Base-by-base conservation (phyloP, 2,888 invertebrate species). In the Cheilosia pagana region DNA sequence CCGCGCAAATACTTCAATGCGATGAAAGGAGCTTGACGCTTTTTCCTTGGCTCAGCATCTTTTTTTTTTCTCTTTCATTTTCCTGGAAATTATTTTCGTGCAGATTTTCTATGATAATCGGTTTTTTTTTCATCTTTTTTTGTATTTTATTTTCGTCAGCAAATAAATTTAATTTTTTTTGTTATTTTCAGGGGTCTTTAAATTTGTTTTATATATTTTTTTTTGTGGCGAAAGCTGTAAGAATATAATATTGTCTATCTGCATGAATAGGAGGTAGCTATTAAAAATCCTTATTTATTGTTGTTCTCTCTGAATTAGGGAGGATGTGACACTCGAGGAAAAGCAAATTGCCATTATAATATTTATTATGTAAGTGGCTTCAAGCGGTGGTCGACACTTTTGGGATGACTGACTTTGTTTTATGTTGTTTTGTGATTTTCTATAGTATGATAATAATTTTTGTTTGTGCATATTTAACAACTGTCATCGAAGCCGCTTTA, bases 101-200 rank as follows among this genome's bases (percentile, higher is more conserved):
- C 31, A 68, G 74, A 74, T 68, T 75, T 75, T 50, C 45, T 81
- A 75, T 75, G 75, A 67, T 63, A 68, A 81, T 75, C 31, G 39
- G 31, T 52, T 53, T 41, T 25, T 53, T 50, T 63, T 60, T n/a
- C n/a, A n/a, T n/a, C n/a, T 48, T 23, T 3, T 8, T 48, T 0
- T 41, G 12, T n/a, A n/a, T 53, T 43, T 52, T 8, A 39, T 67
- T 79, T 74, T 53, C 45, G 68, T 63, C 68, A 74, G 74, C 67
- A 81, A 68, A 81, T 75, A 79, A 74, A 79, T 79, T 75, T 57
- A 55, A 63, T 72, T 78, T 72, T 78, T 72, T 63, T 31, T 63
- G 31, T 25, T 62, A 45, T 74, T 21, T 74, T 63, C 35, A 55
- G 12, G 35, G 10, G 35, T 35, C 12, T 35, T 35, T 3, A 35